Conservation (phyloP, 2,888 invertebrate genomes). For the Xanthorhoe designata region DNA sequence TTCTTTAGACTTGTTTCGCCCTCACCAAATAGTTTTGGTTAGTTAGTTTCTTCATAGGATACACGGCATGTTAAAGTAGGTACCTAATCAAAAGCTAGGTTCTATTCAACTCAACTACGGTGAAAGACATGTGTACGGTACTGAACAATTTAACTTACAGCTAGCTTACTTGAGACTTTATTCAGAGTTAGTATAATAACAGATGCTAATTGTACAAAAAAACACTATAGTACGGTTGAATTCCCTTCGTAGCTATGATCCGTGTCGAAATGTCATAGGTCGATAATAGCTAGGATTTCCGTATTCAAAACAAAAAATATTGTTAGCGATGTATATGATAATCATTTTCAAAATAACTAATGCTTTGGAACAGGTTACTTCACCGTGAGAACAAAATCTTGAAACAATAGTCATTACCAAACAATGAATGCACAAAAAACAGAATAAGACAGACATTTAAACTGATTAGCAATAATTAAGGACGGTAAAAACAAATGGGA, state of each 20-base stretch:
- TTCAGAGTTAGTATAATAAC: no score
- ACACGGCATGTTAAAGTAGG: no score
- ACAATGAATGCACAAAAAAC: constrained; percentile 20
- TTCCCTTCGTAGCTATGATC: constrained; percentile 59
- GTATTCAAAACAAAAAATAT: constrained; percentile 23
- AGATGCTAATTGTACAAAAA: background rate
- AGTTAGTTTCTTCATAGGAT: no score
- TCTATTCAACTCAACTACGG: no score
- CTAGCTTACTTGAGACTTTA: no score
- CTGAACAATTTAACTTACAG: no score
- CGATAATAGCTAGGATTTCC: constrained; percentile 45
- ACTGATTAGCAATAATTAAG: constrained; percentile 24
- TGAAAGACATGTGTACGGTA: no score
- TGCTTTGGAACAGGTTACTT: constrained; percentile 15
- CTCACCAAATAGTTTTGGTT: no score
- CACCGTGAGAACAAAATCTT: constrained; percentile 18
- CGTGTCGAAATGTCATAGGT: constrained; percentile 69
- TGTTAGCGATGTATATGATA: constrained; percentile 14
- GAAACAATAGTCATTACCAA: constrained; percentile 20
- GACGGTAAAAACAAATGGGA: constrained; percentile 10
- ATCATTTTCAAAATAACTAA: constrained; percentile 5
- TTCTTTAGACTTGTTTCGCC: background rate
- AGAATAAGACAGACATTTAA: constrained; percentile 17
- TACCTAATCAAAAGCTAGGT: no score
- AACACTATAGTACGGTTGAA: constrained; percentile 26